Base-by-base conservation (phyloP, 2,797 vertebrate species). In the Antennarius maculatus region DNA sequence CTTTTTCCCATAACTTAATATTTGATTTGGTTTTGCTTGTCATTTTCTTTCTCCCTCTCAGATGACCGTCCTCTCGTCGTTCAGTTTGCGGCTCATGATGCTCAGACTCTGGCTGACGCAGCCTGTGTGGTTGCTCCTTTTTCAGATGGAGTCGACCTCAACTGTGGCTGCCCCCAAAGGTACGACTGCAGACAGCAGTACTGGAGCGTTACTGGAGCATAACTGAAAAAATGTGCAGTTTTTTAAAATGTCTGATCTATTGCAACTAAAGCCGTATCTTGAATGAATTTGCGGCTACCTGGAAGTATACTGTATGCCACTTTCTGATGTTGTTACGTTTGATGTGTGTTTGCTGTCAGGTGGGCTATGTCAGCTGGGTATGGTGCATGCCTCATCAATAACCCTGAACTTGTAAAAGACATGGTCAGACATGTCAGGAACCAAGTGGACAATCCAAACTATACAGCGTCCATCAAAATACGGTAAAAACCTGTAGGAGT, bases 121-220 rank as follows among this genome's bases (percentile, higher is more conserved):
- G 96, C 97, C 45, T 82, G 80, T 64, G 91, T 95, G 29, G 86
- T 98, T 6, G 93, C 92, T 37, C 96, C 97, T 69, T 98, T 96
- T 79, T 96, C 96, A 29, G 94, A 96, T 73, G 98, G 97, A 58
- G 94, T 99, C 89, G 97, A 99, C 86, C 90, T 99, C 46, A 99
- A 99, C 87, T 99, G 97, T 85, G 98, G 97, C 76, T 99, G 98
- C 83, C 98, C 97, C 70, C 98, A 99, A 86, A 97, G 97, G 97
- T 98, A 91, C 89, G 67, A 2, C 34, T 54, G 15, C 39, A 62
- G 6, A 69, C 41, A 31, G 23, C 23, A 34, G 31, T 34, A 34
- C 31, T 34, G 31, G 7, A 42, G 31, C 31, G 37, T 52, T 34
- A 6, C 31, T 8, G 8, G 31, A 34, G 31, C 31, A 4, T 34